Conservation (phyloP, 1,140 invertebrate genomes). For the Ooceraea biroi region DNA sequence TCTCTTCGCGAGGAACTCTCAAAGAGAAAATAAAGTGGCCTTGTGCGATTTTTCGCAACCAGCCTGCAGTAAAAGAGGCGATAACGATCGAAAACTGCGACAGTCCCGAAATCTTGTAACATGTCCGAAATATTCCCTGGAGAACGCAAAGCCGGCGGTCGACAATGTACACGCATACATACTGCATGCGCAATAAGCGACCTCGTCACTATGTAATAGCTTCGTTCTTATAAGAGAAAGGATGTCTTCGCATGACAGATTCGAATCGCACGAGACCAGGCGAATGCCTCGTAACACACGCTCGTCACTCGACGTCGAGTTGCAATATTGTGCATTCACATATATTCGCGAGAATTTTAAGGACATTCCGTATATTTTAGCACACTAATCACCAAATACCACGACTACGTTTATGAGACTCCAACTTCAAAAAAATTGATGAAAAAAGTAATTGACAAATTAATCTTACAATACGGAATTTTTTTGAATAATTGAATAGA, state of each 20-base stretch:
- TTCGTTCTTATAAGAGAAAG: slow-evolving; percentile 58
- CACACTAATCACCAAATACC: too few species aligned
- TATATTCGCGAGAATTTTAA: too few species aligned
- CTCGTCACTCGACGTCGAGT: neutral
- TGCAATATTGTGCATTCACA: neutral
- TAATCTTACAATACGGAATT: neutral
- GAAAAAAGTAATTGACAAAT: too few species aligned
- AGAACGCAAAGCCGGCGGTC: neutral
- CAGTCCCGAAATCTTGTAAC: neutral
- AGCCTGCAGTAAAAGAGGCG: too few species aligned
- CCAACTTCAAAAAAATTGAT: too few species aligned
- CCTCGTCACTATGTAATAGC: slow-evolving; percentile 55
- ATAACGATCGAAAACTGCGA: slow-evolving; percentile 7
- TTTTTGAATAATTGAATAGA: neutral
- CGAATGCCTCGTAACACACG: slow-evolving; percentile 25
- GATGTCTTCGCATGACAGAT: slow-evolving; percentile 58
- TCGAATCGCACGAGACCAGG: slow-evolving; percentile 43
- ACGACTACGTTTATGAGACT: too few species aligned
- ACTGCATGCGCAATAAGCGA: slow-evolving; percentile 46
- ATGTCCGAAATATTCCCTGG: neutral
- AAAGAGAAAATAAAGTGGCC: neutral
- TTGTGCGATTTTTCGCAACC: neutral
- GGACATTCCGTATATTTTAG: too few species aligned
- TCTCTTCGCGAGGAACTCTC: neutral
- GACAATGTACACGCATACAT: slow-evolving; percentile 1